Evolutionary conservation across 2,113 vertebrate genomes (phyloP), one percentile per base, ranked within the genome.

Genomic region (Eupsittula cactorum): DNA sequence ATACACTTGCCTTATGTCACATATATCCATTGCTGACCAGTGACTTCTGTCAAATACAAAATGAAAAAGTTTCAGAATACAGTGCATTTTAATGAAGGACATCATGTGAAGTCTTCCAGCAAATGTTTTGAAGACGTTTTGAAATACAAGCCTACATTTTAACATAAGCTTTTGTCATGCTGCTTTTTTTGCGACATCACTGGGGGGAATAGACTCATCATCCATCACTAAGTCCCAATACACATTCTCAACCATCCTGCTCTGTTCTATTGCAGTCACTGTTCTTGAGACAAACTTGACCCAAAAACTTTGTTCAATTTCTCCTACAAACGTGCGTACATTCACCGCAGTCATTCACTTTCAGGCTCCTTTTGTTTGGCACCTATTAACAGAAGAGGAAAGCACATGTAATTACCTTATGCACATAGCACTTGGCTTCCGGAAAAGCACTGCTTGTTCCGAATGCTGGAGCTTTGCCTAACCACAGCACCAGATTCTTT

Each of bases 331-430:
- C 16, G 81, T 11, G 44, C 59, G 27, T 55, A 86, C 91, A 46
- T 88, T 93, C 93, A 79, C 83, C 31, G 90, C 21, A 53, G 92
- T 99, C 98, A 99, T 96, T 99, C 98, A 1, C 98, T 91, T 96
- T 98, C 98, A 3, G 96, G 97, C 91, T 99, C 98, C 97, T 99
- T 98, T 67, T 98, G 98, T 97, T 98, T 98, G 98, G 98, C 98
- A 96, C 98, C 99, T 99, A 98, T 73, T 19, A 67, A 77, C 10
- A 86, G 39, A 96, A 23, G 25, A 95, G 77, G 69, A 94, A 82
- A 15, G 64, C 25, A 64, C 7, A 11, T 5, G 41, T 96, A 42
- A 93, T 19, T 85, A 49, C 74, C 69, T 60, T 60, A 17, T 0
- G 24, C 76, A 33, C 7, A 3, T 1, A 19, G 21, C 44, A 28